Base-by-base conservation (phyloP, 2,888 invertebrate species). In the Fragum whitleyi region DNA sequence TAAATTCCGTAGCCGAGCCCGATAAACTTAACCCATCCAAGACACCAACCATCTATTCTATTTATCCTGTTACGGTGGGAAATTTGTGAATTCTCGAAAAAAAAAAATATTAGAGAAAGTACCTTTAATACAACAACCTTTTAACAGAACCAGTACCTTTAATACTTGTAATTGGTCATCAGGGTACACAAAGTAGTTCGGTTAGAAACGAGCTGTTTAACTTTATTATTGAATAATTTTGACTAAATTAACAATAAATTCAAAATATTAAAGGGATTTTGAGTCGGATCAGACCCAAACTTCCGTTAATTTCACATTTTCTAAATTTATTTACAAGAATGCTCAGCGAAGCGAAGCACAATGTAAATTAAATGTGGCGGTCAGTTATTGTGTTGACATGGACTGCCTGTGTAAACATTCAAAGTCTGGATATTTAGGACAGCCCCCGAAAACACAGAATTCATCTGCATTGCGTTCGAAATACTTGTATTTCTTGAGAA, bases 361-460 rank as follows among this genome's bases (percentile, higher is more conserved):
- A n/a, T n/a, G n/a, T n/a, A n/a, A n/a, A n/a, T n/a, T n/a, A n/a
- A n/a, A n/a, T n/a, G n/a, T n/a, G n/a, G n/a, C n/a, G n/a, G 47
- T 14, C 47, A 2, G 47, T n/a, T 19, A 47, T 14, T 47, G 47
- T 47, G 14, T 47, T 47, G n/a, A 47, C 14, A 14, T 9, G 47
- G 47, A 47, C 14, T 47, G n/a, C 47, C 47, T 19, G 47, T 74
- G 70, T 61, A 29, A n/a, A 61, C 26, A 29, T 76, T 76, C n/a
- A 69, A 70, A 5, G 36, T 75, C 36, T 75, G 75, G 57, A 75
- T 69, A 28, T 61, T 70, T 14, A 76, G 59, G 28, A 61, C 53
- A 19, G 76, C 76, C 1, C 76, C 76, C 21, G 70, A 76, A 70
- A 76, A 76, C 69, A 76, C 36, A 29, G 69, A 69, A 69, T 61